Evolutionary conservation across 2,113 vertebrate species (phyloP).

Genomic region (Apistogramma diplotaenia): DNA sequence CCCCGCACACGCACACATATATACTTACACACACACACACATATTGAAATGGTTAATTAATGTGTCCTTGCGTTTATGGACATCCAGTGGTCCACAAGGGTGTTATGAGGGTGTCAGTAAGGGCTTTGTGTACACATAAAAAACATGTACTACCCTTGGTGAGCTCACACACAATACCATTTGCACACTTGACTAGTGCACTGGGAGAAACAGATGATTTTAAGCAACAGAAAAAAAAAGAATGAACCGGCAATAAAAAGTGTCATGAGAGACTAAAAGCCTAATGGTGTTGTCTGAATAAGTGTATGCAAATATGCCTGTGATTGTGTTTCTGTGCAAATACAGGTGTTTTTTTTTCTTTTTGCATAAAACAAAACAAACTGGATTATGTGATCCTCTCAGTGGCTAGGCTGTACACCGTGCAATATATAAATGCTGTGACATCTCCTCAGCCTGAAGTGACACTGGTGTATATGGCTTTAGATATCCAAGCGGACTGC

Average conservation of each 20-base stretch:
- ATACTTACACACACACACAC: conserved; percentile 1
- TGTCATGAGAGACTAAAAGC: conserved; percentile 1
- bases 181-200: conserved; percentile 36
- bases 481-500: not conserved
- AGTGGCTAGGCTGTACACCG: not conserved
- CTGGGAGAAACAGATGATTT: conserved; percentile 50
- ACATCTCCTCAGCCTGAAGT: not conserved
- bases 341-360: not conserved
- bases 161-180: not conserved
- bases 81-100: conserved; percentile 48
- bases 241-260: conserved; percentile 42
- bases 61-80: conserved; percentile 67
- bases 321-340: not conserved
- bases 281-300: not conserved
- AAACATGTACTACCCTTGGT: not conserved
- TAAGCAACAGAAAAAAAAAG: conserved; percentile 36
- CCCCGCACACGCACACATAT: not conserved
- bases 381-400: not conserved
- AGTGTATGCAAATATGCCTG: not conserved
- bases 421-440: not conserved
- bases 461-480: not conserved
- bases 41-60: conserved; percentile 66
- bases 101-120: conserved; percentile 45
- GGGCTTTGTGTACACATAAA: conserved; percentile 17
- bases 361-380: not conserved